Percentiles rank a stretch among this genome's conserved stretches.
Conservation (phyloP, 2,888 invertebrate species). For the Chloroclysta siterata region DNA sequence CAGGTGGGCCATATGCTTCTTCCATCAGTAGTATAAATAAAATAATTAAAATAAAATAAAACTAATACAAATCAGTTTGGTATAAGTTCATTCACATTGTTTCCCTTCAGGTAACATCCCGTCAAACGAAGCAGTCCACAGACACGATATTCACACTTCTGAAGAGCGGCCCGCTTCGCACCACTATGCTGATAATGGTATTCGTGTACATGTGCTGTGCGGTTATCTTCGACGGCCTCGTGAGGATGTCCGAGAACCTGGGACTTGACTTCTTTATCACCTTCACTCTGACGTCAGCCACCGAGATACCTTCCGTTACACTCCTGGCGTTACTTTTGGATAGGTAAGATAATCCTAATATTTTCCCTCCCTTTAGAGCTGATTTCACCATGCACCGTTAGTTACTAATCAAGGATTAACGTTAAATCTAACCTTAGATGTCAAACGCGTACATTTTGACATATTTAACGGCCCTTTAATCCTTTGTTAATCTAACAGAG, state of each 20-base stretch:
- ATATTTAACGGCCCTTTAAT: no score
- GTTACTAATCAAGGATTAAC: no score
- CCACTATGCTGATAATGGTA: constrained; percentile 62
- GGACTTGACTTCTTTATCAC: constrained; percentile 78
- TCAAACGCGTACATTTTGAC: no score
- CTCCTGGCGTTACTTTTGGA: constrained; percentile 70
- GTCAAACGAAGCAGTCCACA: constrained; percentile 60
- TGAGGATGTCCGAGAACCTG: constrained; percentile 74
- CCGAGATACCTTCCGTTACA: constrained; percentile 76
- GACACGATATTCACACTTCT: constrained; percentile 64
- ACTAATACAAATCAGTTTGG: no score
- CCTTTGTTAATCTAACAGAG: no score
- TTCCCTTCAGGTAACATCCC: constrained; percentile 59
- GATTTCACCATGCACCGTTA: no score
- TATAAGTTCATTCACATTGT: background rate
- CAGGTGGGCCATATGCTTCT: no score
- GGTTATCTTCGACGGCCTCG: constrained; percentile 76
- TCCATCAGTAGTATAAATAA: no score
- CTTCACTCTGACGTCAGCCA: constrained; percentile 75
- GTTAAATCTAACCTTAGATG: no score
- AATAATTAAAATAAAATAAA: no score
- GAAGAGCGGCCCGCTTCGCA: constrained; percentile 61
- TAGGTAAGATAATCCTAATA: constrained; percentile 51
- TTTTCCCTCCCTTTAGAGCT: no score
- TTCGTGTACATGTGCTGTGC: constrained; percentile 73